Base-by-base conservation (phyloP, 2,888 invertebrate species). In the Lepetodrilus schrolli region DNA sequence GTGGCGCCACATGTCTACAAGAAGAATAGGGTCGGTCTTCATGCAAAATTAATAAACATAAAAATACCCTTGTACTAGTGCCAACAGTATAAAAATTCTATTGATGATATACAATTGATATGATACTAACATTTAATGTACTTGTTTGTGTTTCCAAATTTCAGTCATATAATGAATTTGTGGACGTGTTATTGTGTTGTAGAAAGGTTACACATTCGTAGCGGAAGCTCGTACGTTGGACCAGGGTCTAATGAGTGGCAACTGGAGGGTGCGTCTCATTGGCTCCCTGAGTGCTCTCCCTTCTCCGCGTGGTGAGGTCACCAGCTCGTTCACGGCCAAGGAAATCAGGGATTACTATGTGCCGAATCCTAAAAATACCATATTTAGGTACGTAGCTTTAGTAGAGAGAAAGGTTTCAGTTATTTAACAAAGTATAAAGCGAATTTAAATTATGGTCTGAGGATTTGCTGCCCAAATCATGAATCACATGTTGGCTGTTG, bases 201-300 rank as follows among this genome's bases (percentile, higher is more conserved):
- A 90, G 89, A 86, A 82, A 80, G 90, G 90, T 0, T 90, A 90
- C 82, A 90, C 90, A 7, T 89, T 90, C 82, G 84, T 90, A 47
- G 90, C 89, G 20, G 89, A 90, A 73, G 89, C 90, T 4, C 82
- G 88, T 3, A 88, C 88, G 0, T 78, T 80, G 4, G 89, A 90
- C 37, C 84, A 86, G 66, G 82, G 88, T 4, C 74, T 89, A 30
- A 78, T 81, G 50, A 76, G 83, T 48, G 88, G 87, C 34, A 82
- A 79, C 36, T 91, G 90, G 90, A 83, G 89, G 20, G 84, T 91
- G 87, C 84, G 91, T 37, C 82, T 91, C 80, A 90, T 91, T 76
- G 90, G 90, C 37, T 89, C 89, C 2, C 82, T 88, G 26, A 87
- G 82, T 37, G 85, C 88, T 4, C 86, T 90, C 2, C 90, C 89